Conservation (phyloP, 2,888 invertebrate genomes). For the Chrysotoxum bicinctum region DNA sequence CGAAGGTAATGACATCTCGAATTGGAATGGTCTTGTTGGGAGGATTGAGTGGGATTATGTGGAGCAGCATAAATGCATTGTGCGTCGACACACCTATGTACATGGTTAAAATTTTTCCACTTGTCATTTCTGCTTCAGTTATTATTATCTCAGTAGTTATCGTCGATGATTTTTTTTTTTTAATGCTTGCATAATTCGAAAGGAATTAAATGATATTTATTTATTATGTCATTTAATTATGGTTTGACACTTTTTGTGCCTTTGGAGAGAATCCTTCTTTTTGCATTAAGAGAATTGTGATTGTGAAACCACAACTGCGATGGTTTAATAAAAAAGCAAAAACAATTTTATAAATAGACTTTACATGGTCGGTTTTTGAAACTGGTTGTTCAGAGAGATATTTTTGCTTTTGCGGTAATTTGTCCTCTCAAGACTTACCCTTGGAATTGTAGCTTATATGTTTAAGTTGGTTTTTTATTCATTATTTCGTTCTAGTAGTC, state of each 20-base stretch:
- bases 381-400: neutral
- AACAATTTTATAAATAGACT: neutral
- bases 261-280: neutral
- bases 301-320: neutral
- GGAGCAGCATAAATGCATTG: conserved; percentile 18
- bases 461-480: no score
- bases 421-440: neutral
- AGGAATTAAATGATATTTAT: conserved; percentile 43
- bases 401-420: neutral
- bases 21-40: neutral
- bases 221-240: conserved; percentile 53
- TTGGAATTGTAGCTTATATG: no score
- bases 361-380: neutral
- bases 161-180: conserved; percentile 2
- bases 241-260: conserved; percentile 15
- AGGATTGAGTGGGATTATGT: neutral
- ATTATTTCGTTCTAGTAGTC: no score
- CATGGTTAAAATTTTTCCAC: neutral
- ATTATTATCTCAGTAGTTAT: conserved; percentile 43
- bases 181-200: conserved; percentile 37
- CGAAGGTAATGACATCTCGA: neutral
- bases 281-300: neutral
- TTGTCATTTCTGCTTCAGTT: conserved; percentile 19
- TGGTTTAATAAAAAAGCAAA: neutral
- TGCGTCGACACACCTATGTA: neutral